phyloP scores from a whole-genome alignment of 2,888 invertebrate species.

The Hydriomena furcata region DNA sequence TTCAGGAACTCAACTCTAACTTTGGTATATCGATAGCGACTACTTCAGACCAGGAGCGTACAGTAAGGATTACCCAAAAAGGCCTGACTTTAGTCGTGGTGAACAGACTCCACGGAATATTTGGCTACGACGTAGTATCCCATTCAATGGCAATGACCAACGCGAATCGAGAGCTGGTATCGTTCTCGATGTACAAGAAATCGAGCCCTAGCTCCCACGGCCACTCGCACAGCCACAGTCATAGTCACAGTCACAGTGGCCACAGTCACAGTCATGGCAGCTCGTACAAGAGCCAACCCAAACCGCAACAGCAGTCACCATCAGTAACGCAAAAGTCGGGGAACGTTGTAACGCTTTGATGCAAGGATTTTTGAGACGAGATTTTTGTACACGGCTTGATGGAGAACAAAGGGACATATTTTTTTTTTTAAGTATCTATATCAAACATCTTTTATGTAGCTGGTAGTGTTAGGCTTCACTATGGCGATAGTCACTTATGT shows the following conservation, averaged over 20 bases:
- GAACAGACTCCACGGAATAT: slow-evolving; percentile 72
- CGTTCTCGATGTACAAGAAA: slow-evolving; percentile 79
- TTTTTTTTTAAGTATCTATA: too few species aligned
- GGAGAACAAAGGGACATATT: too few species aligned
- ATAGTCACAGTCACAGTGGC: slow-evolving; percentile 44
- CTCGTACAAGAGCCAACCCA: slow-evolving; percentile 47
- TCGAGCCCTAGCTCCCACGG: slow-evolving; percentile 52
- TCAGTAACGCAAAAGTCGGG: slow-evolving; percentile 40
- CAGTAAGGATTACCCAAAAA: slow-evolving; percentile 69
- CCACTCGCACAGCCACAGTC: slow-evolving; percentile 52
- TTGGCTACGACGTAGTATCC: slow-evolving; percentile 77
- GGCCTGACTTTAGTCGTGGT: slow-evolving; percentile 73
- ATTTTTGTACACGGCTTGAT: not conserved
- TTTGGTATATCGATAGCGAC: slow-evolving; percentile 62
- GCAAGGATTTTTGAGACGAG: too few species aligned
- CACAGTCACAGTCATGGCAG: slow-evolving; percentile 22
- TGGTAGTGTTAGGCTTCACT: too few species aligned
- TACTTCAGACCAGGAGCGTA: slow-evolving; percentile 61
- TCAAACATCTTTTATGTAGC: too few species aligned
- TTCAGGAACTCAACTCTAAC: slow-evolving; percentile 71
- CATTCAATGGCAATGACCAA: slow-evolving; percentile 81
- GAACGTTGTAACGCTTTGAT: slow-evolving; percentile 64
- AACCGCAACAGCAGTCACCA: slow-evolving; percentile 14
- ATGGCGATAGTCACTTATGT: not conserved
- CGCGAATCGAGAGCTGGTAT: slow-evolving; percentile 74